A percentile compares a stretch with the other conserved stretches of the same genome.
Evolutionary conservation across 2,888 invertebrate species (phyloP).

Genomic region (Hemicrepidius hirtus): DNA sequence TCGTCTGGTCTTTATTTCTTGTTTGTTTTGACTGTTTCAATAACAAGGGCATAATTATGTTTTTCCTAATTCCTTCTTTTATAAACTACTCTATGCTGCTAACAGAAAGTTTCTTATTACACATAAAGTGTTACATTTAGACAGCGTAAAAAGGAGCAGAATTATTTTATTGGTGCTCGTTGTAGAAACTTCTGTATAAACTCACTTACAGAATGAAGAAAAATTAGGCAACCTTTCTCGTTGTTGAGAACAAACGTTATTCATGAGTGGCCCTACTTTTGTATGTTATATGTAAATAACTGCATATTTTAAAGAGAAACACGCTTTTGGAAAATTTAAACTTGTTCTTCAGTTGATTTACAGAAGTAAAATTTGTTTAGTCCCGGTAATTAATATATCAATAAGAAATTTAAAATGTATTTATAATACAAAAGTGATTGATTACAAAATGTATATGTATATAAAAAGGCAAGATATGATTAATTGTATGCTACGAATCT

Average conservation of each 20-base stretch:
- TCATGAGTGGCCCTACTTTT: neutral
- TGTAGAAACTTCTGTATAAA: neutral
- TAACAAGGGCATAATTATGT: too few species aligned
- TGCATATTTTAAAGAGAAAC: neutral
- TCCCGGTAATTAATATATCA: neutral
- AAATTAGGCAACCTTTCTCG: neutral
- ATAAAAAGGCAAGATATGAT: constrained; percentile 49
- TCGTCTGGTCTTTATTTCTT: too few species aligned
- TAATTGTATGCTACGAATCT: constrained; percentile 48
- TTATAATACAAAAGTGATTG: constrained; percentile 33
- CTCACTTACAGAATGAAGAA: neutral
- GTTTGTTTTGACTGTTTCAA: too few species aligned
- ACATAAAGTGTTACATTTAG: too few species aligned
- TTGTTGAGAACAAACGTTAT: neutral
- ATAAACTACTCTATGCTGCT: too few species aligned
- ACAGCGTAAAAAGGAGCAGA: too few species aligned
- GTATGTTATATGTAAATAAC: constrained; percentile 8
- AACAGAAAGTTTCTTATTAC: too few species aligned
- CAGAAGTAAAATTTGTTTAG: neutral
- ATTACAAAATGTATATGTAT: constrained; percentile 33
- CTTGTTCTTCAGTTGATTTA: neutral
- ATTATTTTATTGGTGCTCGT: too few species aligned
- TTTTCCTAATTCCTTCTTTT: too few species aligned
- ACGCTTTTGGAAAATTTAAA: neutral
- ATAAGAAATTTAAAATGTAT: constrained; percentile 34